Conservation (phyloP, 2,113 vertebrate species). For the Muscicapa adusta region DNA sequence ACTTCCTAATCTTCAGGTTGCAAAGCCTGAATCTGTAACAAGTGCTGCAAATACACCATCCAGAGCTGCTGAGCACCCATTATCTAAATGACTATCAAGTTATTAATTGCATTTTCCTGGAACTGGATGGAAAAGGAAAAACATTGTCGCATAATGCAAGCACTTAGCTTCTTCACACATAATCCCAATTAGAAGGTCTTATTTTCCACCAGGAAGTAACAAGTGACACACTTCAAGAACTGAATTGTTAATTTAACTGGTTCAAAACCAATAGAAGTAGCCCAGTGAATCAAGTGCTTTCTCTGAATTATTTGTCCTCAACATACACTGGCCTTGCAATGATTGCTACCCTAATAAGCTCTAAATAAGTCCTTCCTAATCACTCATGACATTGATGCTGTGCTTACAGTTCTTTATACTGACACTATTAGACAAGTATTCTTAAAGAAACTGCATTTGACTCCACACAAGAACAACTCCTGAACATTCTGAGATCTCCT, state of each 20-base stretch:
- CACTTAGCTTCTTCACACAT: not conserved
- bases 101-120: slow-evolving; percentile 40
- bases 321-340: slow-evolving; percentile 47
- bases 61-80: slow-evolving; percentile 46
- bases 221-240: not conserved
- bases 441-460: slow-evolving; percentile 29
- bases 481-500: not conserved
- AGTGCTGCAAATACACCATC: slow-evolving; percentile 46
- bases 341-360: slow-evolving; percentile 50
- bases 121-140: slow-evolving; percentile 31
- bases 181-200: slow-evolving; percentile 36
- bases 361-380: slow-evolving; percentile 69
- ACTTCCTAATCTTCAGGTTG: slow-evolving; percentile 74
- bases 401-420: slow-evolving; percentile 55
- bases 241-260: slow-evolving; percentile 34
- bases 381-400: slow-evolving; percentile 63
- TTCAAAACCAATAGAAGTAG: not conserved
- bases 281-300: slow-evolving; percentile 35
- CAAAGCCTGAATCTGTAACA: slow-evolving; percentile 56
- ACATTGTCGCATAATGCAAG: not conserved
- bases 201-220: slow-evolving; percentile 25
- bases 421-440: slow-evolving; percentile 31
- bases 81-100: slow-evolving; percentile 44
- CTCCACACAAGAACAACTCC: slow-evolving; percentile 38
- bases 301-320: slow-evolving; percentile 45